phyloP scores from a whole-genome alignment of 2,797 vertebrate genomes.

The Nyctalus aviator region DNA sequence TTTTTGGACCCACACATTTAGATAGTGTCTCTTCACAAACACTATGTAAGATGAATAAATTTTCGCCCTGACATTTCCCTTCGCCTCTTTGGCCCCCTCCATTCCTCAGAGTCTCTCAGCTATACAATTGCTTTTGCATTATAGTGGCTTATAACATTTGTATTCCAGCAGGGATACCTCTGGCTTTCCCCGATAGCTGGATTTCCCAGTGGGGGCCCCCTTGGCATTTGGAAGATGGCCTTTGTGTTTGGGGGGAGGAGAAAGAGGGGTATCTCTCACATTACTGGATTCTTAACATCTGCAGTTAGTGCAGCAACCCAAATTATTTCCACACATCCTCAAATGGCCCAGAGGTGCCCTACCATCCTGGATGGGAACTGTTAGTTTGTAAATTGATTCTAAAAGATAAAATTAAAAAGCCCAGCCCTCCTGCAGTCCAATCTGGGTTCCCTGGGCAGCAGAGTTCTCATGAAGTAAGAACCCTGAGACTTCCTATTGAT shows the following conservation, averaged over 20 bases:
- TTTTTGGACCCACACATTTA: background rate
- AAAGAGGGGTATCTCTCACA: background rate
- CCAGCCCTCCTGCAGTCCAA: background rate
- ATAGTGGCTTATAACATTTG: background rate
- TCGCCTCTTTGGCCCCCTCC: background rate
- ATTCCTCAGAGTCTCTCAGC: background rate
- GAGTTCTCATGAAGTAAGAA: background rate
- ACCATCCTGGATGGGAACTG: background rate
- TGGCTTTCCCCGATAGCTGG: background rate
- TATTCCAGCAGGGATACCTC: background rate
- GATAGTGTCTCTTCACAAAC: background rate
- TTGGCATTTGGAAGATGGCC: background rate
- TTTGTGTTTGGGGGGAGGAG: background rate
- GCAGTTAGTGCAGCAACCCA: background rate
- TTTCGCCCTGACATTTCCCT: background rate
- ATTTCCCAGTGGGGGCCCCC: background rate
- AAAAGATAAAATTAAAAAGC: background rate
- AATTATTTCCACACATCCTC: constrained; percentile 36
- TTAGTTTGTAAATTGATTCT: background rate
- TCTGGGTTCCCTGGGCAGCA: background rate
- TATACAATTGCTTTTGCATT: background rate
- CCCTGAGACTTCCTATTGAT: background rate
- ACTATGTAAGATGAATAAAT: background rate
- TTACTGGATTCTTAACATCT: constrained; percentile 26
- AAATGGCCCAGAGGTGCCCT: background rate